Conservation (phyloP, 2,113 vertebrate genomes). For the Oreotragus oreotragus region DNA sequence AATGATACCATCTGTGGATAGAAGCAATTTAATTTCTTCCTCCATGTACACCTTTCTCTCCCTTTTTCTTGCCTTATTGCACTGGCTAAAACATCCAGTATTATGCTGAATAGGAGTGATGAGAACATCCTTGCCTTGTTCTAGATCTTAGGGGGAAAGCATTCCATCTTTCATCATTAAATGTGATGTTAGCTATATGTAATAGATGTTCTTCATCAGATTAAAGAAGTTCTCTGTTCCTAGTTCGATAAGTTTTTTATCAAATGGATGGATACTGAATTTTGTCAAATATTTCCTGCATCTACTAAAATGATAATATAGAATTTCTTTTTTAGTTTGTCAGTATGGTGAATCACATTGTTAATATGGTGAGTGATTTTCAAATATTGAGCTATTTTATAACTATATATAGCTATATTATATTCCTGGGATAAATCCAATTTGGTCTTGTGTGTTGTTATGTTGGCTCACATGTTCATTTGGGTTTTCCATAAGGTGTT, state of each 20-base stretch:
- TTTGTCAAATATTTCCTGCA: not conserved
- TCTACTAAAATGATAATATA: not conserved
- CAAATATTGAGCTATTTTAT: not conserved
- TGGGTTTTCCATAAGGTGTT: not conserved
- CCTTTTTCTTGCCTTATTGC: slow-evolving; percentile 26
- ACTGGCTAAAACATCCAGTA: not conserved
- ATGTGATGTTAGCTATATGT: not conserved
- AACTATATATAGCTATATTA: not conserved
- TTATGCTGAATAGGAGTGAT: not conserved
- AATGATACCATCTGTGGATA: not conserved
- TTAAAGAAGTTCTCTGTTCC: not conserved
- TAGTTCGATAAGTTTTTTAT: not conserved
- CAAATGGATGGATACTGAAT: not conserved
- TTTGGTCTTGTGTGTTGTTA: not conserved
- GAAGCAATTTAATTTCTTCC: not conserved
- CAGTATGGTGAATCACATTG: not conserved
- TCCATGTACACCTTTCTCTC: not conserved
- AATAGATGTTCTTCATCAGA: not conserved
- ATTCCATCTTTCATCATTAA: not conserved
- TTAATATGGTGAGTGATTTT: not conserved
- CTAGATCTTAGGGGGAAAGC: not conserved
- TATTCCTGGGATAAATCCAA: not conserved
- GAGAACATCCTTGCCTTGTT: not conserved
- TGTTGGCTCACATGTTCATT: not conserved
- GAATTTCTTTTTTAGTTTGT: slow-evolving; percentile 9